A percentile compares a stretch with the other conserved stretches of the same genome.
Evolutionary conservation across 2,113 vertebrate species (phyloP).

Genomic region (Noturus placidus): DNA sequence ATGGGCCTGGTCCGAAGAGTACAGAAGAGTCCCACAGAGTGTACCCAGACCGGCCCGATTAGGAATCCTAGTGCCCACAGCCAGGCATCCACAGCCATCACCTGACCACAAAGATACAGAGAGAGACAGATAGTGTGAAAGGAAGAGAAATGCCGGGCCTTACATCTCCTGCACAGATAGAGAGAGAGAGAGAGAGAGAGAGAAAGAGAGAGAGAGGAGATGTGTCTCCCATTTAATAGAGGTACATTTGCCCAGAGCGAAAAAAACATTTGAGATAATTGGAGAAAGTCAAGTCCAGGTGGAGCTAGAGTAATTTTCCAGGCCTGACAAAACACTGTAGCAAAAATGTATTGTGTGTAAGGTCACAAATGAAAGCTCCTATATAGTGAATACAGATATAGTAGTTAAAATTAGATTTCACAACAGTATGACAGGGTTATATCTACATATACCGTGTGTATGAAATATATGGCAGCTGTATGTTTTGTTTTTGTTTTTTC

Average conservation of each 20-base stretch:
- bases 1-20: conserved; percentile 53
- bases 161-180: conserved; percentile 22
- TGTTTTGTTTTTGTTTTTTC: background rate
- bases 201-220: conserved; percentile 11
- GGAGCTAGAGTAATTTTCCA: conserved; percentile 34
- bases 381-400: background rate
- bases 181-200: conserved; percentile 4
- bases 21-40: conserved; percentile 45
- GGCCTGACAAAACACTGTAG: background rate
- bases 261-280: conserved; percentile 47
- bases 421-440: background rate
- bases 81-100: conserved; percentile 44
- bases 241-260: conserved; percentile 49
- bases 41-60: conserved; percentile 11
- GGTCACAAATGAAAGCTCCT: background rate
- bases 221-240: conserved; percentile 48
- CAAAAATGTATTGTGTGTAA: background rate
- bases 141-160: background rate
- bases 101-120: background rate
- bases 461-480: background rate
- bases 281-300: conserved; percentile 44
- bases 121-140: background rate
- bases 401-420: background rate
- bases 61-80: conserved; percentile 50
- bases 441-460: background rate